phyloP scores from a whole-genome alignment of 2,888 invertebrate species.

The Chloromyia formosa region DNA sequence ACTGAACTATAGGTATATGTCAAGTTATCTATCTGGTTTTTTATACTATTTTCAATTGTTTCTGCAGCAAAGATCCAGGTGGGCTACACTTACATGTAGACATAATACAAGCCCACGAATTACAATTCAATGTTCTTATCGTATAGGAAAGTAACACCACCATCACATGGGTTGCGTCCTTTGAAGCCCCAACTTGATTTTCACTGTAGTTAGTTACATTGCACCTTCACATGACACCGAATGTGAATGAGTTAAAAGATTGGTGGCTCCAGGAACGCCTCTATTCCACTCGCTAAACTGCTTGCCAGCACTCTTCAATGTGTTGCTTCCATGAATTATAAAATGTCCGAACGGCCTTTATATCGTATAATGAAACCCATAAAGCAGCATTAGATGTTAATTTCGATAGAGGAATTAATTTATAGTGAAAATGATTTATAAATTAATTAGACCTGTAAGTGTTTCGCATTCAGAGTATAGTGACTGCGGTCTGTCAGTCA shows the following conservation, averaged over 20 bases:
- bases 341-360: conserved; percentile 15
- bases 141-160: not conserved
- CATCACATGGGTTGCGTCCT: not conserved
- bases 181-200: not conserved
- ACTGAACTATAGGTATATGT: no score
- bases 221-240: conserved; percentile 37
- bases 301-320: not conserved
- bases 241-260: conserved; percentile 29
- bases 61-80: no score
- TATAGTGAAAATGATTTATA: conserved; percentile 49
- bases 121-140: no score
- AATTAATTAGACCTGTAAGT: conserved; percentile 46
- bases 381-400: conserved; percentile 46
- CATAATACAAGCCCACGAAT: no score
- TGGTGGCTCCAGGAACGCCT: conserved; percentile 30
- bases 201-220: conserved; percentile 1
- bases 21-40: no score
- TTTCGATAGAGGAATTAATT: conserved; percentile 48
- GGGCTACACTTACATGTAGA: no score
- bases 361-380: conserved; percentile 29
- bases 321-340: conserved; percentile 12
- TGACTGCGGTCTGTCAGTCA: no score
- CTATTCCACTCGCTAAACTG: conserved; percentile 1
- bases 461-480: conserved; percentile 18
- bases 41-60: no score